phyloP scores from a whole-genome alignment of 1,140 invertebrate species.

The Trinorchestia longiramus region DNA sequence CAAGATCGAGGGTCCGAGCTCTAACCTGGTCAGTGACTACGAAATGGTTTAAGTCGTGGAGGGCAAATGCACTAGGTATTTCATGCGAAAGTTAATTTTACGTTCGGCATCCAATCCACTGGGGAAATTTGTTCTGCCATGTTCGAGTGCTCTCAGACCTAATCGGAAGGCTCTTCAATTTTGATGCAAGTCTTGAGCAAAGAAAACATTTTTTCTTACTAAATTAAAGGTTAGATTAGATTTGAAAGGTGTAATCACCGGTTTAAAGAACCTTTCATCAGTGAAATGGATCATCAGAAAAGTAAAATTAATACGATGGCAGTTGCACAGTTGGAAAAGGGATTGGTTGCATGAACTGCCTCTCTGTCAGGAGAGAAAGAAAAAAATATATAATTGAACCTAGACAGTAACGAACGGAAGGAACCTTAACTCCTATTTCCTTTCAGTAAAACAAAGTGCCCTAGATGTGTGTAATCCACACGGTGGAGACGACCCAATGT shows the following conservation, averaged over 20 bases:
- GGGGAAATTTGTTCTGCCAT: background rate
- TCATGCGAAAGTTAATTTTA: background rate
- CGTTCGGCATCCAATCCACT: background rate
- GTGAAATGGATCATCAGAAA: background rate
- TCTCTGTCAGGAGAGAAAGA: background rate
- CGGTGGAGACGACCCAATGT: too few species aligned
- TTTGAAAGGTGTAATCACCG: background rate
- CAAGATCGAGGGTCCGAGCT: background rate
- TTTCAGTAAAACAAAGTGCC: too few species aligned
- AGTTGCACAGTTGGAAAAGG: background rate
- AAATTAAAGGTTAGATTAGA: background rate
- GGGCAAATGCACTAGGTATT: background rate
- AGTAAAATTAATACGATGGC: background rate
- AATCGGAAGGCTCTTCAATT: background rate
- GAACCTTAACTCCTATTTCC: too few species aligned
- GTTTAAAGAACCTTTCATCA: background rate
- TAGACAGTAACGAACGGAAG: too few species aligned
- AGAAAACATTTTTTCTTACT: background rate
- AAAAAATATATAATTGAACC: too few species aligned
- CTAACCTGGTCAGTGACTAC: background rate
- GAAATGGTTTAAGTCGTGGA: background rate
- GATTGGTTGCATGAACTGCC: background rate
- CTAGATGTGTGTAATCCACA: too few species aligned
- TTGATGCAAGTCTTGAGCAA: background rate
- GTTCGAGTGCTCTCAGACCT: background rate